Evolutionary conservation across 2,797 vertebrate species (phyloP), one percentile per base, ranked within the genome.

Genomic region (Lacerta agilis): DNA sequence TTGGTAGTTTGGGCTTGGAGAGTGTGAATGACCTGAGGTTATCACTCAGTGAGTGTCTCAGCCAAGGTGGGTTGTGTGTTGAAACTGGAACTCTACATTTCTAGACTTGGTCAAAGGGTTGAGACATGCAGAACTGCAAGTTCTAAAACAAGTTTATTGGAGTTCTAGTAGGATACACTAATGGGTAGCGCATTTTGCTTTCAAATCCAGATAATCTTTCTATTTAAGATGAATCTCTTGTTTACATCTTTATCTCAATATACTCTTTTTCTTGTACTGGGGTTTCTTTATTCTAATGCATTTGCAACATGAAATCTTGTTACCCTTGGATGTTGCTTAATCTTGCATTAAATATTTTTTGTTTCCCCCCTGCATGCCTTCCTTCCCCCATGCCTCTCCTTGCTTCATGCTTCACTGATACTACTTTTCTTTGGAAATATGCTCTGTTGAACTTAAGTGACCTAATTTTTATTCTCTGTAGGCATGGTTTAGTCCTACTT

Each of bases 381-480:
- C 61, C 5, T n/a, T 90, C 0, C 25, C 33, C 33, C 23, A 10
- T 61, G 33, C 8, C 23, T 61, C 25, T 88, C 43, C 41, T 72
- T 61, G 45, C 13, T 79, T 71, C 11, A 27, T 73, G 41, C 77
- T 66, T 89, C 38, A 15, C 38, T 43, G 79, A 69, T 82, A 33
- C 15, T 5, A 73, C 11, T 29, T 0, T 1, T 77, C 41, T 3
- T 83, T 91, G 77, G 79, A 86, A 79, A 83, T n/a, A 45, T 55
- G 33, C 55, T 89, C 25, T 86, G 38, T 76, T 17, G n/a, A 87
- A 13, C 33, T 88, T 73, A 75, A 81, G 5, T 79, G 8, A 41
- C 58, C 87, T 79, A 66, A 17, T 67, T 87, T 90, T 92, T 86
- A 86, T 4, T 49, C 43, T 89, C 81, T 83, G 23, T 82, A 18